Conservation (phyloP, 2,888 invertebrate species). For the Agapostemon virescens region DNA sequence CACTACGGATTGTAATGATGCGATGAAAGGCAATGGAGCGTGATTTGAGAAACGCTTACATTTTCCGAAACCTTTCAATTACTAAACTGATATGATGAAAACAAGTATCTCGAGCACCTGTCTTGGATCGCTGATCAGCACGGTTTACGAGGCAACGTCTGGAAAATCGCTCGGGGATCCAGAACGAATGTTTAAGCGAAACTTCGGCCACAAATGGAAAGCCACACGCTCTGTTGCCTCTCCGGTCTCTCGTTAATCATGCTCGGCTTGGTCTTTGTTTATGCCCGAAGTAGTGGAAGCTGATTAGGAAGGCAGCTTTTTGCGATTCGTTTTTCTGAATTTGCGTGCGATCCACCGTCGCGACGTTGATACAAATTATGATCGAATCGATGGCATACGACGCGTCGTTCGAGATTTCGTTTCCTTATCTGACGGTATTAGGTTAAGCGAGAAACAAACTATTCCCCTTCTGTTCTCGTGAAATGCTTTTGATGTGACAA, state of each 20-base stretch:
- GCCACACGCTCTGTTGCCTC: constrained; percentile 27
- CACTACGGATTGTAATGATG: no score
- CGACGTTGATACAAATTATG: constrained; percentile 14
- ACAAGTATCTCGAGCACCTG: constrained; percentile 5
- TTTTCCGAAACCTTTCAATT: no score
- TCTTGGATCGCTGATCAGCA: background rate
- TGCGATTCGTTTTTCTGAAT: constrained; percentile 11
- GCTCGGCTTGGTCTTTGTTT: constrained; percentile 28
- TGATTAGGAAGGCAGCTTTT: constrained; percentile 48
- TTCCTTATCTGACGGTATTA: background rate
- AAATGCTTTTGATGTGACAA: no score
- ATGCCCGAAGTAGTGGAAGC: constrained; percentile 32
- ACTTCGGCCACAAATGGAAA: constrained; percentile 23
- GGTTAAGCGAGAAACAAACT: no score
- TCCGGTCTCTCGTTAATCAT: constrained; percentile 35
- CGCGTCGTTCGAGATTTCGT: background rate
- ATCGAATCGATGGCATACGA: background rate
- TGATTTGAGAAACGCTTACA: no score
- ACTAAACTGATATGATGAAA: constrained; percentile 39
- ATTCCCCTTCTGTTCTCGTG: no score
- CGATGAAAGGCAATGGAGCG: no score
- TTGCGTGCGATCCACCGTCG: background rate
- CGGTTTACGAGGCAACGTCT: background rate
- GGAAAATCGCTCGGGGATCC: constrained; percentile 30
- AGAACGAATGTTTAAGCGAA: constrained; percentile 1